A percentile compares a stretch with the other conserved stretches of the same genome.
phyloP scores from a whole-genome alignment of 2,797 vertebrate species.

The Propithecus perrieri region DNA sequence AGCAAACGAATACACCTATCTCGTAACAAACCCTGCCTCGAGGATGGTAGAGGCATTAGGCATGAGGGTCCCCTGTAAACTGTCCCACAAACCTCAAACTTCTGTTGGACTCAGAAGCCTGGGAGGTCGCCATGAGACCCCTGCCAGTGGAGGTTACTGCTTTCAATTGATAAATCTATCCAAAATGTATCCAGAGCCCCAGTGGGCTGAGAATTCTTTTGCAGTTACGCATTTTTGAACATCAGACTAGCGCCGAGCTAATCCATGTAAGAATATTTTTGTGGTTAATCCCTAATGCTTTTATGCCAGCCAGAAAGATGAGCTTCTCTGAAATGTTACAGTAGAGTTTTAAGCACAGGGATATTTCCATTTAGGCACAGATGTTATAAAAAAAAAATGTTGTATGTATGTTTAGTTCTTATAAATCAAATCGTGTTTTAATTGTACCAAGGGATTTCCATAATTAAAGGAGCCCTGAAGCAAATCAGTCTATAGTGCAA shows the following conservation, averaged over 20 bases:
- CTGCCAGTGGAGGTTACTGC: not conserved
- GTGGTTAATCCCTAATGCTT: slow-evolving; percentile 17
- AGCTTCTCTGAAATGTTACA: not conserved
- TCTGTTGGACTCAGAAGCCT: not conserved
- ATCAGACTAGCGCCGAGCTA: not conserved
- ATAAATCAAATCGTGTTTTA: slow-evolving; percentile 65
- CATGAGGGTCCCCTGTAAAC: fast-evolving
- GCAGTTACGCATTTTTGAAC: not conserved
- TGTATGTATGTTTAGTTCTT: slow-evolving; percentile 41
- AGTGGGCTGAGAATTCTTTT: not conserved
- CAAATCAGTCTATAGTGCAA: slow-evolving; percentile 23
- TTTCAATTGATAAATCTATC: not conserved
- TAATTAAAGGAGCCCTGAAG: slow-evolving; percentile 60
- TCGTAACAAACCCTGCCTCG: not conserved
- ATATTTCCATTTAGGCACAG: slow-evolving; percentile 33
- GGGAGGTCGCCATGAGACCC: not conserved
- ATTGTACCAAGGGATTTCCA: slow-evolving; percentile 51
- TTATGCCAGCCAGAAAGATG: not conserved
- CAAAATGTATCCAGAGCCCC: not conserved
- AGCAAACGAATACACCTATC: fast-evolving
- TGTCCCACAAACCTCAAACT: not conserved
- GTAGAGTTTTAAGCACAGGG: not conserved
- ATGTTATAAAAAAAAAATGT: slow-evolving; percentile 16
- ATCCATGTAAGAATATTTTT: slow-evolving; percentile 25
- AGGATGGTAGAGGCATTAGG: not conserved